Percentiles rank a stretch among this genome's conserved stretches.
Conservation (phyloP, 2,797 vertebrate species). For the Syncerus caffer region DNA sequence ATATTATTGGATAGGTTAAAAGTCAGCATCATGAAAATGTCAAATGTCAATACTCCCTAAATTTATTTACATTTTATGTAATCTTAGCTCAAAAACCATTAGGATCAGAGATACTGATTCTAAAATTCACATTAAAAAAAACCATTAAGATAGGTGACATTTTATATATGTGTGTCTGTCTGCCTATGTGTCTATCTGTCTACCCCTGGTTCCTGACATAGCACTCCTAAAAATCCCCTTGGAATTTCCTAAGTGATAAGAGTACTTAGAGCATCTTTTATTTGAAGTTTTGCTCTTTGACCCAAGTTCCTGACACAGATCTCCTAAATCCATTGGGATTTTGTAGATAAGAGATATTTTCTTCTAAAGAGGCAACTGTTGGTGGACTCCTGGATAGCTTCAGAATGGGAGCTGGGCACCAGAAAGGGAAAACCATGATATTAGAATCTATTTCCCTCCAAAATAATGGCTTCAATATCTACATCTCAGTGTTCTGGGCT, state of each 20-base stretch:
- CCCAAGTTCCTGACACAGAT: neutral
- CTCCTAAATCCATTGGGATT: neutral
- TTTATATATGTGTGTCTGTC: neutral
- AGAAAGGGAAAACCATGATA: neutral
- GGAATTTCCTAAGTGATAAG: neutral
- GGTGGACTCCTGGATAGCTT: neutral
- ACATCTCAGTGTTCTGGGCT: neutral
- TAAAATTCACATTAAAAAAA: neutral
- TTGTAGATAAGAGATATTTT: neutral
- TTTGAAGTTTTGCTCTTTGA: neutral
- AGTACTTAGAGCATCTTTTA: neutral
- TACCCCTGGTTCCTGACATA: neutral
- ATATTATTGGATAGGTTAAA: neutral
- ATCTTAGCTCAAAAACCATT: neutral
- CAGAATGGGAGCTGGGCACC: neutral
- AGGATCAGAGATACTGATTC: neutral
- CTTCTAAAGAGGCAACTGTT: neutral
- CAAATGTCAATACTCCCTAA: neutral
- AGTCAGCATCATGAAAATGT: neutral
- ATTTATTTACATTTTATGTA: neutral
- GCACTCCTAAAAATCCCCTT: neutral
- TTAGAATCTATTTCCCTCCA: neutral
- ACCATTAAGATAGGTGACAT: neutral
- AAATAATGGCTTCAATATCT: neutral
- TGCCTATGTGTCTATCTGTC: neutral